Evolutionary conservation across 2,113 vertebrate species (phyloP).

Genomic region (Tragulus kanchil): DNA sequence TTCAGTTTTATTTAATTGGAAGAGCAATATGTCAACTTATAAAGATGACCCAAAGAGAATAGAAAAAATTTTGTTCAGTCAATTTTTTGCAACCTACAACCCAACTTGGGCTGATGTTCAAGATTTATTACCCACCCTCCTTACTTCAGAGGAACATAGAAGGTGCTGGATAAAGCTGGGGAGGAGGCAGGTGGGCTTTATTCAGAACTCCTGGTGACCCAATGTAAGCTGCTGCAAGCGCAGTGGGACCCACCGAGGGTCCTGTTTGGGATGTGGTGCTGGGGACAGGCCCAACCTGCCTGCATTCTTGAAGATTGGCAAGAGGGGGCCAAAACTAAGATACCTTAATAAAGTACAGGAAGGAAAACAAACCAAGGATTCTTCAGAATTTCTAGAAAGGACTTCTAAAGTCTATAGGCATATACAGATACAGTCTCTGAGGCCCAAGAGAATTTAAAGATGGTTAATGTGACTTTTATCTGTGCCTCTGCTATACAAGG

Average conservation of each 20-base stretch:
- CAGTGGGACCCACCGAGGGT: background rate
- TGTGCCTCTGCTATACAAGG: background rate
- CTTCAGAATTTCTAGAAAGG: background rate
- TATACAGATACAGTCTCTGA: background rate
- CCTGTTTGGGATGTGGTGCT: background rate
- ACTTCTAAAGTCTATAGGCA: background rate
- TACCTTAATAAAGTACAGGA: background rate
- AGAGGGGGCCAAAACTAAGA: background rate
- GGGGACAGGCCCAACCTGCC: background rate
- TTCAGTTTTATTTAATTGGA: background rate
- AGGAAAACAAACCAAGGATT: background rate
- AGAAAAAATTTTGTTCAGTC: rapidly evolving
- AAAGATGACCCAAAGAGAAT: background rate
- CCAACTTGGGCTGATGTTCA: background rate
- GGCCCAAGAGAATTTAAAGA: background rate
- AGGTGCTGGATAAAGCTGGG: background rate
- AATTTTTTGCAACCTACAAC: background rate
- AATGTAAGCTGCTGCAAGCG: background rate
- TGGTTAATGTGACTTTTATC: background rate
- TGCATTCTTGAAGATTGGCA: background rate
- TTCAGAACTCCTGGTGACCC: background rate
- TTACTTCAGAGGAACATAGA: background rate
- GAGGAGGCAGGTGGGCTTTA: background rate
- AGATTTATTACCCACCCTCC: background rate
- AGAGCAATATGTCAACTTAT: background rate